Percentiles rank a stretch among this genome's conserved stretches.
Conservation (phyloP, 2,888 invertebrate genomes). For the Psylliodes chrysocephalus region DNA sequence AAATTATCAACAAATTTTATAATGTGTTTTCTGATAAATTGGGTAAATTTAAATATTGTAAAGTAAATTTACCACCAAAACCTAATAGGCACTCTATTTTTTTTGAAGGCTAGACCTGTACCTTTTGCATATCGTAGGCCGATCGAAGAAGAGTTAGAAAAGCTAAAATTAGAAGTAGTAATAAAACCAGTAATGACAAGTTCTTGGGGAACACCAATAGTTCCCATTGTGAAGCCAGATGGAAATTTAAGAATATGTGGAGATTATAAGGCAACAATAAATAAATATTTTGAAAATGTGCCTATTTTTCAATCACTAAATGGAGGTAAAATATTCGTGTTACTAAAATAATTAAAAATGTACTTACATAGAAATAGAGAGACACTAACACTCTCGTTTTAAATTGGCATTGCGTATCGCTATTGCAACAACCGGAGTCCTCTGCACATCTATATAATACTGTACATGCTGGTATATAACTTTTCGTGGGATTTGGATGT, state of each 20-base stretch:
- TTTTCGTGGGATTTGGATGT: conserved; percentile 76
- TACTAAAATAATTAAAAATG: background rate
- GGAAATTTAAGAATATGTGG: no score
- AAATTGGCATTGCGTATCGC: conserved; percentile 81
- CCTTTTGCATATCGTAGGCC: background rate
- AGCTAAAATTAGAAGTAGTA: background rate
- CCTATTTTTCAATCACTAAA: no score
- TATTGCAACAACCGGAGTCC: conserved; percentile 87
- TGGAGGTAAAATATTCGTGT: no score
- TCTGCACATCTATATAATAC: conserved; percentile 87
- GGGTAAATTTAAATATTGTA: background rate
- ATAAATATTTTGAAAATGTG: no score
- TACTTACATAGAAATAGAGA: conserved; percentile 85
- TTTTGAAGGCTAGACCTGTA: background rate
- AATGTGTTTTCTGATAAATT: background rate
- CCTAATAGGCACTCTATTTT: background rate
- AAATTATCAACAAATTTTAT: background rate
- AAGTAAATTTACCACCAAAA: background rate
- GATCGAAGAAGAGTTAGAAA: background rate
- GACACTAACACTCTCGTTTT: conserved; percentile 77
- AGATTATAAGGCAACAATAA: no score
- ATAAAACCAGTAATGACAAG: background rate
- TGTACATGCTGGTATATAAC: conserved; percentile 87
- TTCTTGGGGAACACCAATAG: background rate
- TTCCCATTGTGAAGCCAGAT: background rate